phyloP scores from a whole-genome alignment of 2,888 invertebrate genomes.

The Rhagonycha lutea region DNA sequence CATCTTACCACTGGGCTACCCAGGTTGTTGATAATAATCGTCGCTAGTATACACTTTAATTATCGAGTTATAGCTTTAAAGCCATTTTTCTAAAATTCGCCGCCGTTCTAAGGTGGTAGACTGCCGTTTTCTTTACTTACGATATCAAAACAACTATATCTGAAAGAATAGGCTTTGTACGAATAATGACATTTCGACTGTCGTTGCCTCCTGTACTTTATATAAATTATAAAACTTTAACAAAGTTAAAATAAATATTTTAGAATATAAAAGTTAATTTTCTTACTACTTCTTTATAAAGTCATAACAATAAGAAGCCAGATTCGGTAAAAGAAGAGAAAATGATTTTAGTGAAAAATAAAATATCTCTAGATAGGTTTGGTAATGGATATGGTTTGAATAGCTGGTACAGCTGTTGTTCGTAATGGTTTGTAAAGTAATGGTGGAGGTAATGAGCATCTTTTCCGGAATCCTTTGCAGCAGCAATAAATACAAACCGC shows the following conservation, averaged over 20 bases:
- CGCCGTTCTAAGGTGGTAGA: no score
- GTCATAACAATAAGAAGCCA: conserved; percentile 27
- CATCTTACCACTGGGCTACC: no score
- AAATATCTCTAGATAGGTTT: conserved; percentile 26
- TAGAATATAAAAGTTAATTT: not conserved
- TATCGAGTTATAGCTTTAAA: no score
- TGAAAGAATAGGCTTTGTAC: no score
- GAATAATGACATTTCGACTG: no score
- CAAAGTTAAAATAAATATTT: not conserved
- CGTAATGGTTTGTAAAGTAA: conserved; percentile 25
- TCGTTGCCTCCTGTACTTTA: no score
- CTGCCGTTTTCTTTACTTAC: no score
- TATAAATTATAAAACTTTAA: not conserved
- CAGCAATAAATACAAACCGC: conserved; percentile 26
- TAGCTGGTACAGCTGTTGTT: conserved; percentile 30
- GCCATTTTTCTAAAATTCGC: no score
- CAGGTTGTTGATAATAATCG: no score
- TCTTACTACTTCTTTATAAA: conserved; percentile 19
- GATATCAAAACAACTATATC: no score
- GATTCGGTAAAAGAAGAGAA: conserved; percentile 14
- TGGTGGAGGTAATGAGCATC: conserved; percentile 27
- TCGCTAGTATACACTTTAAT: no score
- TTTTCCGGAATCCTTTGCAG: conserved; percentile 31
- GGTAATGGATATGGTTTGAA: conserved; percentile 32
- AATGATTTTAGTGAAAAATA: conserved; percentile 25